Conservation (phyloP, 2,888 invertebrate species). For the Nineta flava region DNA sequence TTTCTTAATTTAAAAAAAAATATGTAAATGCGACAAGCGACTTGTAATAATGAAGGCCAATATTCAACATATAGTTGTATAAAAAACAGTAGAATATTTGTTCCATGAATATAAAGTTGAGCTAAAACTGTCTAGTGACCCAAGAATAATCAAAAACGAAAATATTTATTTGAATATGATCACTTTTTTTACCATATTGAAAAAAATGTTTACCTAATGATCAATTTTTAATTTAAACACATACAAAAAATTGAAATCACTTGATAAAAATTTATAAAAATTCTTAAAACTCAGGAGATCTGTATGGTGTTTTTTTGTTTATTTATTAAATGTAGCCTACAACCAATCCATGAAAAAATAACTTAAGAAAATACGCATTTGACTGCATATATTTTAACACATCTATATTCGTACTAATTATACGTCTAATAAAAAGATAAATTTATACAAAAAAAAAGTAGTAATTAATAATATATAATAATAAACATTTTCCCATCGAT, state of each 20-base stretch:
- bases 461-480: background rate
- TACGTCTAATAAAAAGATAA: background rate
- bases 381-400: constrained; percentile 1
- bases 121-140: background rate
- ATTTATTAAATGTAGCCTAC: background rate
- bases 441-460: constrained; percentile 3
- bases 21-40: too few relatives aligned
- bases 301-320: background rate
- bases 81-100: background rate
- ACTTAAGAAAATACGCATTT: background rate
- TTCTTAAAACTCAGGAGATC: constrained; percentile 1
- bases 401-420: background rate
- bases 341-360: constrained; percentile 4
- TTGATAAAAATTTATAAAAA: background rate
- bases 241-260: too few relatives aligned
- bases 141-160: too few relatives aligned
- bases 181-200: too few relatives aligned
- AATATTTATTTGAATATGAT: too few relatives aligned
- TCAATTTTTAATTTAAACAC: too few relatives aligned
- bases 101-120: background rate
- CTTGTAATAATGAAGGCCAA: background rate
- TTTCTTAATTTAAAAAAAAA: too few relatives aligned
- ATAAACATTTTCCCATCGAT: background rate
- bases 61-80: background rate
- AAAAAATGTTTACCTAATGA: too few relatives aligned